These are phyloP conservation scores for Ophion ellenae DNA, from an alignment of 2,888 invertebrate genomes.

Conservation along the genomic window DNA sequence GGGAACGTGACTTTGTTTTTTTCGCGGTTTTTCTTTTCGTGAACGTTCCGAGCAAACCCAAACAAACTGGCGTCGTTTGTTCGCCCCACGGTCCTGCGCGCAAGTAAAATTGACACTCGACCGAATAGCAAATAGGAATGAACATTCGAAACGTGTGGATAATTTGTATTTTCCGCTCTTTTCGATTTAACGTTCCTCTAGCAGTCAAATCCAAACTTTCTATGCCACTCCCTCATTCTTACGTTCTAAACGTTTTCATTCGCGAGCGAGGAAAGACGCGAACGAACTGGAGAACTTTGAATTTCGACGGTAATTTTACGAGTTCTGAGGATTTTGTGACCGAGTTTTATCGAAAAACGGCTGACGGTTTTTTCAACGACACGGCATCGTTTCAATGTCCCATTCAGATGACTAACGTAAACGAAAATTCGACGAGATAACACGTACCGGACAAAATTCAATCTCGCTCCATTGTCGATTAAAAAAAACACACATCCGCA, in stretches of 20 bases:
- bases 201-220: neutral
- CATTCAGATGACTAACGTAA: no score
- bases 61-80: neutral
- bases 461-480: no score
- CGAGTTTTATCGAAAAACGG: neutral
- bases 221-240: neutral
- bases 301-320: neutral
- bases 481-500: neutral
- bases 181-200: neutral
- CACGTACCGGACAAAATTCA: neutral
- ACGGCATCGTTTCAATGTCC: no score
- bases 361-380: neutral
- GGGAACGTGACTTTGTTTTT: neutral
- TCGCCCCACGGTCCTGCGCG: neutral
- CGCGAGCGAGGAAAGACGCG: neutral
- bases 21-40: neutral
- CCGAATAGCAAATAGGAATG: neutral
- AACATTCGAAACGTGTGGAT: neutral
- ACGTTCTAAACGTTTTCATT: neutral
- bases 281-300: neutral
- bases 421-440: neutral
- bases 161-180: neutral
- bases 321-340: neutral
- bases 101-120: neutral
- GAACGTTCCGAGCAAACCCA: neutral